phyloP scores from a whole-genome alignment of 30 jellyfish, hydroid and myxozoan genomes.

The Cassiopea andromeda region DNA sequence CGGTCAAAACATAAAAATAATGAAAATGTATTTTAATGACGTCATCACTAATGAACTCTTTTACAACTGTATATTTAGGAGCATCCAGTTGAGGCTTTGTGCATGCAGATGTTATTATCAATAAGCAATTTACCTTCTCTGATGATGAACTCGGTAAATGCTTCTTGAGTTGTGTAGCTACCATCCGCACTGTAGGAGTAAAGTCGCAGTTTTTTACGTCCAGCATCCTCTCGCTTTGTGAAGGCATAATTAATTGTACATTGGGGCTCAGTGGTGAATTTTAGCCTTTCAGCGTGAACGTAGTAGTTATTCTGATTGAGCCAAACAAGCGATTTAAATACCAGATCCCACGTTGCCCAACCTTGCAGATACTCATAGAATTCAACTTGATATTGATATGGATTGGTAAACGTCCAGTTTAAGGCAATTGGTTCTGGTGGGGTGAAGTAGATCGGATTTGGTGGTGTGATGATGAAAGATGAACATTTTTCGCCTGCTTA shows the following conservation, averaged over 20 bases:
- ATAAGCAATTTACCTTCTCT: not conserved
- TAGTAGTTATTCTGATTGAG: not conserved
- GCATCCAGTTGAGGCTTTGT: no score
- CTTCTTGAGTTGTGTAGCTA: not conserved
- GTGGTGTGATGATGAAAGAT: not conserved
- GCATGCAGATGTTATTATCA: no score
- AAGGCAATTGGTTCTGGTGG: not conserved
- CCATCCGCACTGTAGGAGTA: not conserved
- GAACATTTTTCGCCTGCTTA: not conserved
- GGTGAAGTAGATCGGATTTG: not conserved
- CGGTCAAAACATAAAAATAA: no score
- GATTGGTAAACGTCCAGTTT: not conserved
- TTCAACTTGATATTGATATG: not conserved
- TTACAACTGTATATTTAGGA: no score
- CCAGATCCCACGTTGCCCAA: not conserved
- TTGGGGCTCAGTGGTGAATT: not conserved
- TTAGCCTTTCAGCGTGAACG: not conserved
- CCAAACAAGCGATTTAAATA: not conserved
- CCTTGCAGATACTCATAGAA: not conserved
- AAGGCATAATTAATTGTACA: not conserved
- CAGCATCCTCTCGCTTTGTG: slow-evolving; percentile 2
- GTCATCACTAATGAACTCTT: no score
- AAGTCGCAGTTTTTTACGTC: not conserved
- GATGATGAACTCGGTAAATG: not conserved
- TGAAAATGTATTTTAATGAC: no score